Conservation (phyloP, 2,888 invertebrate genomes). For the Palloptera scutellata region DNA sequence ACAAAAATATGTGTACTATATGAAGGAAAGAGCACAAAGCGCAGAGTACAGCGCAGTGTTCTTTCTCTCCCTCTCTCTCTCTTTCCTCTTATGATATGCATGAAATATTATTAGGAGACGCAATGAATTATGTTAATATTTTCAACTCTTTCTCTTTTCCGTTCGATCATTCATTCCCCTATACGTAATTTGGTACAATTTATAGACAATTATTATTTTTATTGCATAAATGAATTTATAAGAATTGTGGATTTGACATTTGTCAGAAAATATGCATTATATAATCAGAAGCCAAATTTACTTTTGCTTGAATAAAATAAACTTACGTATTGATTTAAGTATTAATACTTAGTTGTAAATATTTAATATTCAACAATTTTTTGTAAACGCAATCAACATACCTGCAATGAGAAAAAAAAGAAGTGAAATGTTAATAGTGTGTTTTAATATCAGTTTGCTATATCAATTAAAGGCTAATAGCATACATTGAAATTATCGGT, state of each 20-base stretch:
- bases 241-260: too few species aligned
- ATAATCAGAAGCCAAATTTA: too few species aligned
- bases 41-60: neutral
- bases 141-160: neutral
- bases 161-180: too few species aligned
- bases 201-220: too few species aligned
- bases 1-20: constrained; percentile 5
- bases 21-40: too few species aligned
- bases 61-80: neutral
- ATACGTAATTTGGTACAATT: too few species aligned
- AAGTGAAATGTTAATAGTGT: neutral
- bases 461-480: too few species aligned
- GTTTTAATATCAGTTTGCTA: too few species aligned
- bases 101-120: constrained; percentile 20
- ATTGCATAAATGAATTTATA: too few species aligned
- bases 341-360: too few species aligned
- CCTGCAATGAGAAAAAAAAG: constrained; percentile 22
- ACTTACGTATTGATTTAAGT: constrained; percentile 6
- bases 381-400: constrained; percentile 5
- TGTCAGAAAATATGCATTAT: too few species aligned
- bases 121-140: constrained; percentile 22
- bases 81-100: neutral
- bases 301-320: constrained; percentile 1
- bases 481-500: too few species aligned
- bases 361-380: neutral